Conservation (phyloP, 2,113 vertebrate genomes). For the Indicator maculatus region DNA sequence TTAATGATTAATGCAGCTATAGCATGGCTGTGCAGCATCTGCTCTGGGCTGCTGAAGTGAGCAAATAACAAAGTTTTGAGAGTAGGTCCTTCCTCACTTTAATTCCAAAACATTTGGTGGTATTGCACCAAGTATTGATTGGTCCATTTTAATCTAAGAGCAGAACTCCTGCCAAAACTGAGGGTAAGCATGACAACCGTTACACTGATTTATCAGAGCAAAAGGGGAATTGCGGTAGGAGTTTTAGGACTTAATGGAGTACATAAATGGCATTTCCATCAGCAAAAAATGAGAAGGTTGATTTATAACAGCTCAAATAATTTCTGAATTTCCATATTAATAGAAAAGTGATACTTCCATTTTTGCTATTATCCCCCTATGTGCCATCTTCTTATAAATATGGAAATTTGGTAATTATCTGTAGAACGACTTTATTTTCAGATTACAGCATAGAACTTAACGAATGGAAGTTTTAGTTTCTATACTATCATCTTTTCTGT, state of each 20-base stretch:
- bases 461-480: neutral
- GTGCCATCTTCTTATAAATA: conserved; percentile 63
- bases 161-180: conserved; percentile 8
- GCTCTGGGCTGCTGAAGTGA: neutral
- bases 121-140: neutral
- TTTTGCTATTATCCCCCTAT: conserved; percentile 61
- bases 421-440: conserved; percentile 33
- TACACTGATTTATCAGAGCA: conserved; percentile 38
- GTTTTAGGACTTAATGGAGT: conserved; percentile 34
- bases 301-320: conserved; percentile 55
- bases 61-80: neutral
- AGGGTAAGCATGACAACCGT: conserved; percentile 1
- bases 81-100: neutral
- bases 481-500: neutral
- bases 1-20: neutral
- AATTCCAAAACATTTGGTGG: neutral
- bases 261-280: conserved; percentile 48
- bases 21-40: neutral
- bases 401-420: conserved; percentile 66
- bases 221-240: conserved; percentile 18
- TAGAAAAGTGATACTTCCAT: conserved; percentile 47
- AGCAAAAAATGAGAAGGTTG: conserved; percentile 31
- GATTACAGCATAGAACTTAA: neutral
- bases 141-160: neutral
- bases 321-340: conserved; percentile 70